phyloP scores from a whole-genome alignment of 2,888 invertebrate genomes.

The Philhelius pedissequus region DNA sequence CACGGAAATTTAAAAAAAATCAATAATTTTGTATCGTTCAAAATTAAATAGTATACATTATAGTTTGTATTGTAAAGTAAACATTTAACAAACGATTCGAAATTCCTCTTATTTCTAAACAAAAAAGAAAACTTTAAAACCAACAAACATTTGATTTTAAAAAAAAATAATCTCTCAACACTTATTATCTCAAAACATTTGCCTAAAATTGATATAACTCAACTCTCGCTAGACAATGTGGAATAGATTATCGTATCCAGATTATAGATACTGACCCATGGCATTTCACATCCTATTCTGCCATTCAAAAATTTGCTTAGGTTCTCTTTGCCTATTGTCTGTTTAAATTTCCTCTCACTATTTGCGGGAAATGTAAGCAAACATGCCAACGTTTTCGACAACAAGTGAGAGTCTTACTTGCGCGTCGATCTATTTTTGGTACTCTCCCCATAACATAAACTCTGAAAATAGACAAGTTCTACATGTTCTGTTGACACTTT shows the following conservation, averaged over 20 bases:
- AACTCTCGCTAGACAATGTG: conserved; percentile 18
- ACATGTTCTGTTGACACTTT: conserved; percentile 41
- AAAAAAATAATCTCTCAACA: not conserved
- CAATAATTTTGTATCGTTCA: not conserved
- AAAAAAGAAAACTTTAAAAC: not conserved
- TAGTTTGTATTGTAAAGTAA: not conserved
- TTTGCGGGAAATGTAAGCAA: conserved; percentile 42
- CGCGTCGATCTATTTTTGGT: conserved; percentile 52
- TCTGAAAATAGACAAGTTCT: conserved; percentile 58
- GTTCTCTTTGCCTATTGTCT: conserved; percentile 10
- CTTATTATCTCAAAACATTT: not conserved
- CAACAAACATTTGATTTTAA: not conserved
- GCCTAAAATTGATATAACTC: not conserved
- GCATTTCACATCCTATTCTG: conserved; percentile 36
- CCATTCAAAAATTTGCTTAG: not conserved
- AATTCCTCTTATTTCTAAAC: not conserved
- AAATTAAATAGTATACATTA: too few relatives aligned
- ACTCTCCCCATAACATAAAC: conserved; percentile 40
- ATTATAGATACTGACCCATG: conserved; percentile 36
- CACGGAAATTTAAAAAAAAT: not conserved
- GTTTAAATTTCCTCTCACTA: conserved; percentile 14
- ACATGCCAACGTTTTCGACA: conserved; percentile 29
- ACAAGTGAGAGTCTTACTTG: conserved; percentile 45
- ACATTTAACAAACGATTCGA: not conserved
- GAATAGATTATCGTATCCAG: not conserved